Evolutionary conservation across 2,113 vertebrate species (phyloP), one percentile per base, ranked within the genome.

Genomic region (Onychostoma macrolepis): DNA sequence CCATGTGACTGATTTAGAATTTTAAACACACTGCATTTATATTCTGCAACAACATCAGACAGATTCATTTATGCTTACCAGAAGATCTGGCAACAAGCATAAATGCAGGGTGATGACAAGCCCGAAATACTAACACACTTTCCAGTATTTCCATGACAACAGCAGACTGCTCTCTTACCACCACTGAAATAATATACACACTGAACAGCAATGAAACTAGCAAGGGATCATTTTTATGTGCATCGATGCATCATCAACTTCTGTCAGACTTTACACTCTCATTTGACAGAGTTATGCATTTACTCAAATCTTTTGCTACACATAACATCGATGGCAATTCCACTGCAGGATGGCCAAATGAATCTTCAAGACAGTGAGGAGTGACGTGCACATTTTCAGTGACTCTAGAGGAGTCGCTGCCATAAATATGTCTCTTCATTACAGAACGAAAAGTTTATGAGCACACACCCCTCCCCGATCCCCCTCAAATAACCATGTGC

Each of bases 401-500:
- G n/a, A 61, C 82, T 85, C 75, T 8, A n/a, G 21, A 78, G 61
- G 74, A 88, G 81, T 53, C 15, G 28, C 78, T 15, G 48, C 38
- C 61, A 58, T 86, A 84, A 81, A 86, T 43, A 84, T 30, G 53
- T 67, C 41, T 89, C 56, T 86, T 79, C 63, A 89, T 80, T 87
- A 78, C 75, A 15, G 50, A 36, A 82, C 8, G 17, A 86, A 5
- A n/a, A 11, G 65, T 76, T 71, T 61, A 69, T 17, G 26, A 79
- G 63, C 71, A n/a, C 33, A 17, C 75, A 26, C 67, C 41, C 21
- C 53, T 24, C 7, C 53, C 53, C 21, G 2, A 24, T 24, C 78
- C 58, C 74, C 19, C 3, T n/a, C 43, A 11, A 11, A 80, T 30
- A 86, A 82, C 21, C 24, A 38, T 21, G 45, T 77, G 72, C 36